phyloP scores from a whole-genome alignment of 2,888 invertebrate species.

The Harmothoe impar region DNA sequence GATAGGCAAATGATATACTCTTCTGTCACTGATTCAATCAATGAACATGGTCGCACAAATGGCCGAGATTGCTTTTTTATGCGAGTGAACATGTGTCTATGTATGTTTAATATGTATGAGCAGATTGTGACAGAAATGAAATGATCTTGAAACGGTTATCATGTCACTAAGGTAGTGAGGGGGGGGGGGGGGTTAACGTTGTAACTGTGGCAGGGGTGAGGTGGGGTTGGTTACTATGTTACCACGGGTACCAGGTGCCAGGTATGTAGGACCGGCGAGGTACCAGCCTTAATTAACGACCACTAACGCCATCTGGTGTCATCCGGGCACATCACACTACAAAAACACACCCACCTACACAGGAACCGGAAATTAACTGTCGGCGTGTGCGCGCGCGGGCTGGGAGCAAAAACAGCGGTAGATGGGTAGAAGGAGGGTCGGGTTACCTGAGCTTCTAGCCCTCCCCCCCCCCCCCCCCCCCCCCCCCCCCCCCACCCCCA shows the following conservation, averaged over 20 bases:
- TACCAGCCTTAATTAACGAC: constrained; percentile 8
- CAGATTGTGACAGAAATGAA: too few relatives aligned
- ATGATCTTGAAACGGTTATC: too few relatives aligned
- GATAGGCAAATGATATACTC: too few relatives aligned
- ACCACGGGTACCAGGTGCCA: neutral
- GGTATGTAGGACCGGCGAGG: neutral
- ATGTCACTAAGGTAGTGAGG: too few relatives aligned
- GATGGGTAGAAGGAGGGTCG: neutral
- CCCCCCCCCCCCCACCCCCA: neutral
- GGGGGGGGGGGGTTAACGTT: too few relatives aligned
- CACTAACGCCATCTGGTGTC: neutral
- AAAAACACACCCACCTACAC: neutral
- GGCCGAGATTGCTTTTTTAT: too few relatives aligned
- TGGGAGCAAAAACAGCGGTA: neutral
- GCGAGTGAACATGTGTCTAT: too few relatives aligned
- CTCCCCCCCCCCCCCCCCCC: too few relatives aligned
- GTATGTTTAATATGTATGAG: too few relatives aligned
- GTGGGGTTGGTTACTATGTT: neutral
- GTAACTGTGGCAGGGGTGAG: neutral
- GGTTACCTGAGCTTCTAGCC: too few relatives aligned
- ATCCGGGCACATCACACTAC: neutral
- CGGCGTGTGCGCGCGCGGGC: neutral
- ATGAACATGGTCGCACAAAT: too few relatives aligned
- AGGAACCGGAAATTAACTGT: constrained; percentile 36
- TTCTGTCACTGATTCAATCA: too few relatives aligned